These are phyloP conservation scores for Petrocephalus microphthalmus DNA, from an alignment of 2,113 vertebrate genomes.

Conservation along the genomic window DNA sequence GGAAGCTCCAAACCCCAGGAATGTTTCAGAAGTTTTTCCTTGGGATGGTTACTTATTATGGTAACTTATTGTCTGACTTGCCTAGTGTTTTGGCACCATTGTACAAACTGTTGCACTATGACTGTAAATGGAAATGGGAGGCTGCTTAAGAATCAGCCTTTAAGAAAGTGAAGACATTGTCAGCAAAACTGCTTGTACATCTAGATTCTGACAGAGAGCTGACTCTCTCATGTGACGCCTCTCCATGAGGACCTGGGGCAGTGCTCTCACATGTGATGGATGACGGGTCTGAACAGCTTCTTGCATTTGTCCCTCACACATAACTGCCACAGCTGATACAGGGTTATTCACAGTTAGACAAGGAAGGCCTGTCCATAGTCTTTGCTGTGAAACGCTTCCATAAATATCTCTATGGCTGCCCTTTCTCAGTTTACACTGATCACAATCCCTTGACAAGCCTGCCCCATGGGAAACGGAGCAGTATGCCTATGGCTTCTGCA, in stretches of 20 bases:
- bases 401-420: background rate
- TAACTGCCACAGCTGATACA: background rate
- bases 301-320: background rate
- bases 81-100: too few relatives aligned
- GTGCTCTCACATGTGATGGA: background rate
- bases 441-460: background rate
- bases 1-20: background rate
- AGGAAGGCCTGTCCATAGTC: background rate
- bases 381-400: background rate
- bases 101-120: too few relatives aligned
- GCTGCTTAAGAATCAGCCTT: too few relatives aligned
- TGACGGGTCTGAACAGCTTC: background rate
- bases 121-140: too few relatives aligned
- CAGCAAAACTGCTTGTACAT: background rate
- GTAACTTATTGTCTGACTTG: too few relatives aligned
- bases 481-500: background rate
- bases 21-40: background rate
- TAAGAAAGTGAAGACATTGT: background rate
- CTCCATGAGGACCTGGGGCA: background rate
- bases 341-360: background rate
- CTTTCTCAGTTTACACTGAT: background rate
- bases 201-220: background rate
- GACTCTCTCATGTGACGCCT: background rate
- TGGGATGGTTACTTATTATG: too few relatives aligned
- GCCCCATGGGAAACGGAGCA: background rate